Evolutionary conservation across 1,140 invertebrate species (phyloP), one percentile per base, ranked within the genome.

Genomic region (Diabrotica undecimpunctata): DNA sequence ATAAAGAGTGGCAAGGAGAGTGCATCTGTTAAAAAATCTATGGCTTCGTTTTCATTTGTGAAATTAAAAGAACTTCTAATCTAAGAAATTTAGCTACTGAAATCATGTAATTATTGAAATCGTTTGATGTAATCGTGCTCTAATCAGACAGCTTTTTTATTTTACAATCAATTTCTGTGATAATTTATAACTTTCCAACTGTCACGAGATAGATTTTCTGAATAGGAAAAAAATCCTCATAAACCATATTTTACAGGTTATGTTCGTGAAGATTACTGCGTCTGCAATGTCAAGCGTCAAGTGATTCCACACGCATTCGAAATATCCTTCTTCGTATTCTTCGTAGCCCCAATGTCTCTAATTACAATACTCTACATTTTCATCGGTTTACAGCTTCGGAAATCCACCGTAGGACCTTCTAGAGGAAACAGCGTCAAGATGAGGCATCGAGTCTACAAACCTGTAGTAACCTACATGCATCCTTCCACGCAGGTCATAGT

Each of bases 281-380:
- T 72, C 5, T 77, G 76, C 58, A 71, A 64, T 7, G 70, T 77
- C 10, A 75, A 71, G 59, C 78, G 83, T 6, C 80, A 84, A 4
- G 76, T 82, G 3, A 76, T 83, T 5, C 79, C 85, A 51, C 84
- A 89, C 75, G 82, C 87, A 52, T 92, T 91, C 72, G 84, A 88
- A 71, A 83, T 90, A 57, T 89, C 88, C 7, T 88, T 88, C 9
- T 85, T 90, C 65, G 79, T 91, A 53, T 92, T 92, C 75, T 92
- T 92, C 73, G 85, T 91, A n/a, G 83, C 86, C 6, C 90, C 90
- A 6, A 90, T 92, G 88, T 84, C 86, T 4, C 79, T 91, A 54
- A 91, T 92, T 60, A 84, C 87, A 46, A 84, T 88, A 51, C 77
- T 91, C 56, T 92, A 92, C 71, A 81, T 87, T 53, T 78, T 88